Evolutionary conservation across 2,797 vertebrate species (phyloP).

Genomic region (Lepidocolaptes lacrymiger): DNA sequence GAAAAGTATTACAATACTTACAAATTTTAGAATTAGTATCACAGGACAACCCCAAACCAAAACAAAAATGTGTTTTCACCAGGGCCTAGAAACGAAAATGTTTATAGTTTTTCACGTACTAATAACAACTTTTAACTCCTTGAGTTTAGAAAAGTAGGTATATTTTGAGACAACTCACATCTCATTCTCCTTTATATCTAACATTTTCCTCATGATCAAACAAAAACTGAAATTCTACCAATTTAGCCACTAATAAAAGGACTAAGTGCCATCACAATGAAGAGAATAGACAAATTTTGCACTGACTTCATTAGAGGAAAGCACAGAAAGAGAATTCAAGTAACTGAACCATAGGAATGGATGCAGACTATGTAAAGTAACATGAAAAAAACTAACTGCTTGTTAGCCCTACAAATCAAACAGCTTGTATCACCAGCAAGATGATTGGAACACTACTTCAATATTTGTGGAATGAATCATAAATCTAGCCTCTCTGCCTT

Average conservation of each 20-base stretch:
- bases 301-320: background rate
- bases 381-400: background rate
- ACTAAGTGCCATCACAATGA: background rate
- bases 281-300: background rate
- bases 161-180: background rate
- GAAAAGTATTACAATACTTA: background rate
- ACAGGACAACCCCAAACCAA: background rate
- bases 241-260: background rate
- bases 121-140: background rate
- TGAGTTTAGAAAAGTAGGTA: background rate
- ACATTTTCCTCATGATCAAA: background rate
- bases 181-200: background rate
- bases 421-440: background rate
- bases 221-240: background rate
- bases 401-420: conserved; percentile 13
- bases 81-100: background rate
- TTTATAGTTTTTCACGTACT: background rate
- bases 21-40: background rate
- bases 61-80: background rate
- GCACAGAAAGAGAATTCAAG: background rate
- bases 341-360: background rate
- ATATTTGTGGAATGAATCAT: background rate
- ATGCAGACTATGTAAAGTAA: background rate
- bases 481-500: background rate
- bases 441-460: background rate